Percentiles rank a stretch among this genome's conserved stretches.
phyloP scores from a whole-genome alignment of 2,888 invertebrate species.

The Ophion ellenae region DNA sequence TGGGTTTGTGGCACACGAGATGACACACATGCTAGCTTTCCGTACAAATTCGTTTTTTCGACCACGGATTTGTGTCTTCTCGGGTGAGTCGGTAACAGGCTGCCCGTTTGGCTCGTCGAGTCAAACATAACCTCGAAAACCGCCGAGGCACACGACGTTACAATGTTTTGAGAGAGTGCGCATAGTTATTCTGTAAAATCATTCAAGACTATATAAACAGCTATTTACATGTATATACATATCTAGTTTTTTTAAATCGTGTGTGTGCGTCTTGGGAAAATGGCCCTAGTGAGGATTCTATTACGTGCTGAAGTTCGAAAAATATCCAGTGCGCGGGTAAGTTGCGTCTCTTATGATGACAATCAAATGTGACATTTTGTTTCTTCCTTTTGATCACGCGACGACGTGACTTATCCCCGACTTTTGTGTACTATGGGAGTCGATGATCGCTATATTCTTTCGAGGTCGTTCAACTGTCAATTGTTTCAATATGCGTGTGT shows the following conservation, averaged over 20 bases:
- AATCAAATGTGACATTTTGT: not conserved
- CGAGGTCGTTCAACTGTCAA: constrained; percentile 55
- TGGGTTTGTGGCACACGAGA: not conserved
- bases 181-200: constrained; percentile 26
- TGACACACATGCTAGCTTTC: not conserved
- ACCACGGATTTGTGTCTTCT: constrained; percentile 20
- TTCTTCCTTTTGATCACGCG: constrained; percentile 32
- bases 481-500: constrained; percentile 10
- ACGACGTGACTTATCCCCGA: not conserved
- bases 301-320: constrained; percentile 75
- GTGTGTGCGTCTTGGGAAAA: constrained; percentile 59
- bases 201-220: not conserved
- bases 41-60: constrained; percentile 6
- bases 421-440: constrained; percentile 43
- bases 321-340: constrained; percentile 78
- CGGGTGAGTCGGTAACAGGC: constrained; percentile 37
- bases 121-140: constrained; percentile 51
- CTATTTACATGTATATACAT: constrained; percentile 25
- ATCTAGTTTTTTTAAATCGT: constrained; percentile 32
- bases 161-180: constrained; percentile 36
- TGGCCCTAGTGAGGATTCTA: constrained; percentile 79
- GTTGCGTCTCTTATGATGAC: constrained; percentile 68
- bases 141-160: constrained; percentile 24
- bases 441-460: constrained; percentile 26
- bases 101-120: constrained; percentile 48